Evolutionary conservation across 2,797 vertebrate genomes (phyloP).

Genomic region (Neosilurus mollespiculum): DNA sequence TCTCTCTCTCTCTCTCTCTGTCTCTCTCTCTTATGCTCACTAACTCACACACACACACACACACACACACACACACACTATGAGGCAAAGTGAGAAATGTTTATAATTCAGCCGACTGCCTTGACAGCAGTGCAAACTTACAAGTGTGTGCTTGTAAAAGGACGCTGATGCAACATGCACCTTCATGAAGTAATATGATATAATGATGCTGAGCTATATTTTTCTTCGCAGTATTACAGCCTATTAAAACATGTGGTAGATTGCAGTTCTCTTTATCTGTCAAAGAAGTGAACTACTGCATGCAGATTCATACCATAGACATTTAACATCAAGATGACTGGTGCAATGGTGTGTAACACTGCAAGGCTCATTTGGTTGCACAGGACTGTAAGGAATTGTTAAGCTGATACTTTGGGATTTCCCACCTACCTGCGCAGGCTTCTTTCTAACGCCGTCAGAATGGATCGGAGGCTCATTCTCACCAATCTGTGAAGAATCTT

Average conservation of each 20-base stretch:
- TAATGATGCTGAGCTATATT: slow-evolving; percentile 9
- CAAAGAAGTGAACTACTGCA: background rate
- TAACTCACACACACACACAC: background rate
- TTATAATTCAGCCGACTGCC: background rate
- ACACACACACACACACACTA: too few species aligned
- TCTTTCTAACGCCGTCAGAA: background rate
- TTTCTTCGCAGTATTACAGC: background rate
- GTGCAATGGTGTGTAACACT: background rate
- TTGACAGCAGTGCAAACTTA: background rate
- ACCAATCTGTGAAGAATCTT: background rate
- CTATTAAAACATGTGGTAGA: background rate
- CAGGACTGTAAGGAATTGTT: background rate
- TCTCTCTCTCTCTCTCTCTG: background rate
- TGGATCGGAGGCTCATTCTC: background rate
- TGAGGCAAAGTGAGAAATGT: background rate
- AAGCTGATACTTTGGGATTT: background rate
- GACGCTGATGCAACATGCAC: background rate
- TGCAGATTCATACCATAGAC: background rate
- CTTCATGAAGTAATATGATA: background rate
- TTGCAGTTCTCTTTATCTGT: background rate
- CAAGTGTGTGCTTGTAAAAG: background rate
- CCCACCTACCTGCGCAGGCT: slow-evolving; percentile 8
- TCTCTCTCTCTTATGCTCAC: too few species aligned
- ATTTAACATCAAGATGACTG: background rate
- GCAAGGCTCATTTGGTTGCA: background rate